Evolutionary conservation across 2,888 invertebrate species (phyloP).

Genomic region (Acleris sparsana): DNA sequence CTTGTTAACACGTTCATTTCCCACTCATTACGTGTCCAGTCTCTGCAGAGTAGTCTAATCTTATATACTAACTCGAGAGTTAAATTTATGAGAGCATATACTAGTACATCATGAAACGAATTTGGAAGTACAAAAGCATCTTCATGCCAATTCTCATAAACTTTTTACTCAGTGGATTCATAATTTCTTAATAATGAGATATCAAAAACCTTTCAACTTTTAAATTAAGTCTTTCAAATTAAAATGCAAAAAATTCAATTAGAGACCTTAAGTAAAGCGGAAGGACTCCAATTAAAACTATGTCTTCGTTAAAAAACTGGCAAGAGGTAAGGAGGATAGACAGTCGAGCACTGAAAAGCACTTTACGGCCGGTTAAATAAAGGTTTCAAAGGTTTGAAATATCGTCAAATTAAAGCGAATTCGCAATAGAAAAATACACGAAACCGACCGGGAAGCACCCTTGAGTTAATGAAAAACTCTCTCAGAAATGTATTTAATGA

Average conservation of each 20-base stretch:
- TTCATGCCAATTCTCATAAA: background rate
- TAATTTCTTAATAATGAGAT: conserved; percentile 47
- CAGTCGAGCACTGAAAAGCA: conserved; percentile 59
- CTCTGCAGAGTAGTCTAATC: too few relatives aligned
- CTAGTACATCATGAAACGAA: too few relatives aligned
- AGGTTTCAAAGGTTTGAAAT: conserved; percentile 54
- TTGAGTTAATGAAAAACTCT: conserved; percentile 46
- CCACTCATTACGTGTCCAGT: too few relatives aligned
- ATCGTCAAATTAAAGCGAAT: conserved; percentile 52
- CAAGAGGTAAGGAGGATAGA: conserved; percentile 63
- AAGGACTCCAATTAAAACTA: conserved; percentile 74
- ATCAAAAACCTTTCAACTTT: conserved; percentile 47
- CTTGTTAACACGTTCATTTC: too few relatives aligned
- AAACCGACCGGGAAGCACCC: conserved; percentile 38
- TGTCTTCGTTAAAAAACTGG: conserved; percentile 61
- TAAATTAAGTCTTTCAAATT: conserved; percentile 56
- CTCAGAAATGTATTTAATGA: conserved; percentile 39
- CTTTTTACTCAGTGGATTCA: conserved; percentile 37
- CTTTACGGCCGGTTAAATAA: conserved; percentile 63
- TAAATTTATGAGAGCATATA: too few relatives aligned
- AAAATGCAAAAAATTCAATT: conserved; percentile 67
- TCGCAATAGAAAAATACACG: conserved; percentile 43
- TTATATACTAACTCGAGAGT: too few relatives aligned
- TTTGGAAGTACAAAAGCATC: background rate
- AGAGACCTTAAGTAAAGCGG: conserved; percentile 63